These are phyloP conservation scores for Campylorhamphus procurvoides DNA, from an alignment of 2,113 vertebrate genomes.

Conservation along the genomic window DNA sequence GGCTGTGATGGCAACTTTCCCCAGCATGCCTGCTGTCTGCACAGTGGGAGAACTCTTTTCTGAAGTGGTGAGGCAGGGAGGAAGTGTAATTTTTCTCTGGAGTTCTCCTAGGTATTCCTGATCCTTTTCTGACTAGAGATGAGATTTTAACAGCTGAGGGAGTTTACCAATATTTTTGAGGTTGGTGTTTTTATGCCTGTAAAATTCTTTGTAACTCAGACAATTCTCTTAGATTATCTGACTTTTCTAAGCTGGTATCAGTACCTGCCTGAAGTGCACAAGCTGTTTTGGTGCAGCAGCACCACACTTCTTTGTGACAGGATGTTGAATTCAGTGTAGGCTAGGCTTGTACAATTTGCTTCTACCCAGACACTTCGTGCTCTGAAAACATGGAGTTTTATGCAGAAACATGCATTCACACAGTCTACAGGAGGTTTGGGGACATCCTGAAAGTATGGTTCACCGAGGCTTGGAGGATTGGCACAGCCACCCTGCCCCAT, in stretches of 20 bases:
- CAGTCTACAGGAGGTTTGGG: background rate
- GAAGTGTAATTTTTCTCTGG: background rate
- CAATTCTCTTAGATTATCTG: background rate
- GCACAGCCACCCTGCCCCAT: background rate
- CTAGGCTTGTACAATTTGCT: background rate
- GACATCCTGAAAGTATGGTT: background rate
- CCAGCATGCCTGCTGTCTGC: background rate
- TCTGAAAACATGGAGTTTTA: background rate
- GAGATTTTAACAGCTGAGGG: background rate
- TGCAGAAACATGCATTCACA: background rate
- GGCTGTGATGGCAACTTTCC: background rate
- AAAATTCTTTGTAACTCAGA: background rate
- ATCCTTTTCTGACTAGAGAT: background rate
- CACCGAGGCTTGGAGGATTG: accelerated
- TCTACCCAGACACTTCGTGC: background rate
- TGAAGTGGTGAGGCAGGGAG: background rate
- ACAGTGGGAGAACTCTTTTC: background rate
- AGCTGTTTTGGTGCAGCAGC: background rate
- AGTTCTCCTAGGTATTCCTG: background rate
- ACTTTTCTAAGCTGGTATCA: background rate
- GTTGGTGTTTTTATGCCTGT: background rate
- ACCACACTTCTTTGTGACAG: background rate
- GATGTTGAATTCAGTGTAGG: accelerated
- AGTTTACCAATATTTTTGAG: background rate
- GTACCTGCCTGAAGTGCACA: background rate